Evolutionary conservation across 2,888 invertebrate genomes (phyloP), one percentile per base, ranked within the genome.

Genomic region (Dorcus hopei): DNA sequence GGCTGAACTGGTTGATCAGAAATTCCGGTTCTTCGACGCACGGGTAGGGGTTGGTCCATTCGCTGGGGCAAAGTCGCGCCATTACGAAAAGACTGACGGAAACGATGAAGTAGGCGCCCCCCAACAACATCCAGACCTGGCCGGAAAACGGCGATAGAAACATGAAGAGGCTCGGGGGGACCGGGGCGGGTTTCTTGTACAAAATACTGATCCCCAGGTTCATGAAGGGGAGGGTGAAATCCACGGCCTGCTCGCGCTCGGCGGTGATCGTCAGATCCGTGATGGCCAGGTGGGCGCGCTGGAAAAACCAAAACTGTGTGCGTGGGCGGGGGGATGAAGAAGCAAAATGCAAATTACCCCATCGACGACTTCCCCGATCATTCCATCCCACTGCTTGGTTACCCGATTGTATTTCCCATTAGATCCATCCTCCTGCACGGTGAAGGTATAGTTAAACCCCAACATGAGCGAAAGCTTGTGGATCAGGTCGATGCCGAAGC

Each of bases 161-260:
- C 2, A 95, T 95, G 76, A 95, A 96, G 6, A 96, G 80, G 72
- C 91, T 88, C 0, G 96, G 95, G 0, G 93, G 88, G 67, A 90
- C 87, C 68, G 91, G 91, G 59, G 85, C 87, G 0, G 97, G 95
- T 70, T 93, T 94, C 71, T 88, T 89, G 78, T 90, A 96, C 33
- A 96, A 78, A 70, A 97, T 96, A 48, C 92, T 91, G 68, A 95
- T 96, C 43, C 93, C 92, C 83, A 97, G 82, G 76, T 93, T 95
- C 91, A 97, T 94, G 74, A 96, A 97, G 0, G 97, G 97, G 79
- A 92, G 93, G 0, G 96, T 96, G 72, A 97, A 97, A 78, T 97
- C 96, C 0, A 95, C 95, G 11, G 89, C 93, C 70, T 84, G 86
- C 75, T 95, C 93, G 39, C 97, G 84, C 63, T 90, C 88, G 48